These are phyloP conservation scores for Periophthalmus modestus DNA, from an alignment of 2,113 vertebrate genomes.

Conservation along the genomic window DNA sequence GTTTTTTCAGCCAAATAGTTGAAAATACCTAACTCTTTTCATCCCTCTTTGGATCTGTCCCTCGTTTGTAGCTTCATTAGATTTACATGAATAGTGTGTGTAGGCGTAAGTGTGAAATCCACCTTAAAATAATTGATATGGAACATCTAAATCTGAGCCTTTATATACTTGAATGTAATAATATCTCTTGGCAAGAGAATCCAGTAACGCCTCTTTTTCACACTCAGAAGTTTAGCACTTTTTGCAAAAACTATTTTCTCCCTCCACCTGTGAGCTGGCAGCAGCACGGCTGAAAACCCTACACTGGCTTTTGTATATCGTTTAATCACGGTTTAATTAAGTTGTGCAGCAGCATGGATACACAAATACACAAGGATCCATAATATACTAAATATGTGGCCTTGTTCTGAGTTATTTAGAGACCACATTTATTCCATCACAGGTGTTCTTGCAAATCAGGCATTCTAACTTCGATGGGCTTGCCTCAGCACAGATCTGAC, in stretches of 20 bases:
- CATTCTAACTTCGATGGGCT: no score
- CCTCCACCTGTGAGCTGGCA: slow-evolving; percentile 3
- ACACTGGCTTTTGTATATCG: not conserved
- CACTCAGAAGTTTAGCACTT: not conserved
- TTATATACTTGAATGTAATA: not conserved
- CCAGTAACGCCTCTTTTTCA: not conserved
- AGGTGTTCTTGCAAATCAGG: no score
- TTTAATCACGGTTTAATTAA: not conserved
- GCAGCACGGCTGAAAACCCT: not conserved
- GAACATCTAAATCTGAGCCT: not conserved
- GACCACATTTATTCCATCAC: no score
- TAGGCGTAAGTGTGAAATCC: not conserved
- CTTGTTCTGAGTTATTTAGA: no score
- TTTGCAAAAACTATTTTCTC: not conserved
- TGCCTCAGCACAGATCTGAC: no score
- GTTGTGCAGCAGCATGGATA: not conserved
- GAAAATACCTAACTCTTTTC: slow-evolving; percentile 3
- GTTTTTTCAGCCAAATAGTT: not conserved
- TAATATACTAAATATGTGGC: no score
- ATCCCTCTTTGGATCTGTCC: not conserved
- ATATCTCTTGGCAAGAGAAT: not conserved
- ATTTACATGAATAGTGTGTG: not conserved
- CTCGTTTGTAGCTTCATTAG: not conserved
- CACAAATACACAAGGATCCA: no score
- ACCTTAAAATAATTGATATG: slow-evolving; percentile 6